Conservation (phyloP, 2,888 invertebrate genomes). For the Sinentomon sp. region DNA sequence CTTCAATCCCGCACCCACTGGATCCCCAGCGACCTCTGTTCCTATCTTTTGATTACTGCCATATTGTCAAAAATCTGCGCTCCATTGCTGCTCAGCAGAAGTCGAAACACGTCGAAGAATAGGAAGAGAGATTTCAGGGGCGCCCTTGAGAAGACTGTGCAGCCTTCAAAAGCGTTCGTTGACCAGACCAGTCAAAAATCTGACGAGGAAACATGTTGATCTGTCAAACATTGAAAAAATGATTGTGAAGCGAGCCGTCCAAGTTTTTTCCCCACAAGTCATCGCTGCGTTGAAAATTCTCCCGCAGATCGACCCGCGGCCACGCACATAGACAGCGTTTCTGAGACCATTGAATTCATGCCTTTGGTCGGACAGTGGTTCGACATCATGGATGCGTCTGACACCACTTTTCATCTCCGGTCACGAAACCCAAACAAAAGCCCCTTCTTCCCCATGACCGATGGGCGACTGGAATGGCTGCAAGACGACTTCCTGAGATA, state of each 20-base stretch:
- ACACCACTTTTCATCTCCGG: too few relatives aligned
- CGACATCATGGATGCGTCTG: too few relatives aligned
- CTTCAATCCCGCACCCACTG: slow-evolving; percentile 4
- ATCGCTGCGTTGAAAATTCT: not conserved
- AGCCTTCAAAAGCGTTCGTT: not conserved
- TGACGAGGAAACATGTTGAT: slow-evolving; percentile 1
- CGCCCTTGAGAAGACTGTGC: not conserved
- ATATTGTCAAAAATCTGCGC: slow-evolving; percentile 10
- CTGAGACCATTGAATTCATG: slow-evolving; percentile 9
- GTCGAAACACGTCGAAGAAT: too few relatives aligned
- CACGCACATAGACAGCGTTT: not conserved
- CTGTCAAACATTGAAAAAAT: slow-evolving; percentile 2
- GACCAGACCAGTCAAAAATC: not conserved
- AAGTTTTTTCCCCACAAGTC: not conserved
- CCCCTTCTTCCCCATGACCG: too few relatives aligned
- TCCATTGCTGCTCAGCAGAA: too few relatives aligned
- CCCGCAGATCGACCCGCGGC: not conserved
- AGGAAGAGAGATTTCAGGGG: too few relatives aligned
- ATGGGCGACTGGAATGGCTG: slow-evolving; percentile 1
- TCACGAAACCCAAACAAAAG: too few relatives aligned
- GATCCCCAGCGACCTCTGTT: slow-evolving; percentile 5
- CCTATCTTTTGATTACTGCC: slow-evolving; percentile 9
- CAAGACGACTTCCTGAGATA: slow-evolving; percentile 1
- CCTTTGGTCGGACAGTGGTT: slow-evolving; percentile 7
- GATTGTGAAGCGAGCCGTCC: not conserved